Conservation (phyloP, 1,140 invertebrate species). For the Agraylea sexmaculata region DNA sequence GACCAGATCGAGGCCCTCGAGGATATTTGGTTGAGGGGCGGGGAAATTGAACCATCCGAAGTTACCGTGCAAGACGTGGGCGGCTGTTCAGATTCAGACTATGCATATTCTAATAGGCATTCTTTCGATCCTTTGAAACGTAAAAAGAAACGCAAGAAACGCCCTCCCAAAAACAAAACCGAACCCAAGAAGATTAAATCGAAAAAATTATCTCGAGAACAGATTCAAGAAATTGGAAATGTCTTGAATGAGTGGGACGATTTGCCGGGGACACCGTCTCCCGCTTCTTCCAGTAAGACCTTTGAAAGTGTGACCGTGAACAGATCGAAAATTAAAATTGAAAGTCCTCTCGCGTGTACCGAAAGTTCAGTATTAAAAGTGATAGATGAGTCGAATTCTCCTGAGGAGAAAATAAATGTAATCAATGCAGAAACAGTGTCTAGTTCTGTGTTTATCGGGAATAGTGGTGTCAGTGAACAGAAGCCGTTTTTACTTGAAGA, state of each 20-base stretch:
- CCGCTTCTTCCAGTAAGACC: neutral
- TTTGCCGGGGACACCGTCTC: conserved; percentile 7
- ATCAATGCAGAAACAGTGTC: neutral
- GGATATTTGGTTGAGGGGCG: conserved; percentile 72
- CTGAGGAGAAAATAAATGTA: conserved; percentile 2
- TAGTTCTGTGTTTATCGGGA: no score
- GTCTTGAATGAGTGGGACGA: conserved; percentile 15
- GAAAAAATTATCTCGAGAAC: conserved; percentile 14
- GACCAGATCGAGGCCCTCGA: conserved; percentile 62
- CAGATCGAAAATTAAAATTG: neutral
- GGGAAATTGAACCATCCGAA: conserved; percentile 54
- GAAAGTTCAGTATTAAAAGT: conserved; percentile 7
- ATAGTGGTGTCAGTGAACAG: neutral
- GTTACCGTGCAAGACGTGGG: conserved; percentile 33
- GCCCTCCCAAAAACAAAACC: conserved; percentile 14
- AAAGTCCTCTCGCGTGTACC: neutral
- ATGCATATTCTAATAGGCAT: conserved; percentile 26
- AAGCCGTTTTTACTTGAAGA: neutral
- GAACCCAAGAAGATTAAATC: conserved; percentile 13
- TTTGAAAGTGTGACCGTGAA: neutral
- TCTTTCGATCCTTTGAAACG: conserved; percentile 13
- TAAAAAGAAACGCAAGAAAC: conserved; percentile 15
- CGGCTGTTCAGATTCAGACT: conserved; percentile 38
- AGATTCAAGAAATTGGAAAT: conserved; percentile 17
- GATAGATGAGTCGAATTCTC: neutral